A percentile compares a stretch with the other conserved stretches of the same genome.
phyloP scores from a whole-genome alignment of 2,888 invertebrate genomes.

The Odiellus spinosus region DNA sequence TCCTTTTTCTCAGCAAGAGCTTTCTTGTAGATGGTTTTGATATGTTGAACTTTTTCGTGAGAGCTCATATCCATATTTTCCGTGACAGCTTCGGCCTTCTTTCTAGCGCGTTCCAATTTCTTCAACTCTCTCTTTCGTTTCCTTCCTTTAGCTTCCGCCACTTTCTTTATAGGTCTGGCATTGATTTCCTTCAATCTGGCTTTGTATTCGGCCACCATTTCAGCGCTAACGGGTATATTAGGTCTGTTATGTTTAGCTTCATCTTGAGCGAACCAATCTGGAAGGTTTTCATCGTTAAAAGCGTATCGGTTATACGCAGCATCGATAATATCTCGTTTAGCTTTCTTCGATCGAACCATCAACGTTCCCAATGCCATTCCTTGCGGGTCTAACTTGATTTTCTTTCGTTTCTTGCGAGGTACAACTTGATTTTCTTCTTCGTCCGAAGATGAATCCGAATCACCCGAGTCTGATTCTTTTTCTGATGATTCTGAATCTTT shows the following conservation, averaged over 20 bases:
- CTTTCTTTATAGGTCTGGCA: slow-evolving; percentile 89
- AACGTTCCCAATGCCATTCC: slow-evolving; percentile 83
- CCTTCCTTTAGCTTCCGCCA: slow-evolving; percentile 91
- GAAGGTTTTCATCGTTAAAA: slow-evolving; percentile 77
- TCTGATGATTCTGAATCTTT: too few relatives aligned
- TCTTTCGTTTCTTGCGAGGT: slow-evolving; percentile 30
- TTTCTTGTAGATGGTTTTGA: slow-evolving; percentile 83
- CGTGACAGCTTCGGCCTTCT: slow-evolving; percentile 84
- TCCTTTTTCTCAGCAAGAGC: slow-evolving; percentile 56
- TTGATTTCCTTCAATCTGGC: slow-evolving; percentile 59
- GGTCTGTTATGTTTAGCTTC: slow-evolving; percentile 78
- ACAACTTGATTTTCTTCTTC: background rate
- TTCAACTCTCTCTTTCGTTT: slow-evolving; percentile 72
- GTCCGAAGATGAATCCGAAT: too few relatives aligned
- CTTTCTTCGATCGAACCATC: slow-evolving; percentile 76
- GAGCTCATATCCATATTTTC: slow-evolving; percentile 80
- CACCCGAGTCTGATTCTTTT: too few relatives aligned
- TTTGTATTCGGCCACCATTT: slow-evolving; percentile 68
- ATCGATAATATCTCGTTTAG: slow-evolving; percentile 74
- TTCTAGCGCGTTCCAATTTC: slow-evolving; percentile 80
- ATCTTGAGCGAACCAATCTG: slow-evolving; percentile 90
- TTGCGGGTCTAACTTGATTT: slow-evolving; percentile 59
- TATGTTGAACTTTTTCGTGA: slow-evolving; percentile 76
- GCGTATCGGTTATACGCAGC: slow-evolving; percentile 83
- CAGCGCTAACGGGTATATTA: slow-evolving; percentile 66